Conservation (phyloP, 2,797 vertebrate species). For the Spinus pinus region DNA sequence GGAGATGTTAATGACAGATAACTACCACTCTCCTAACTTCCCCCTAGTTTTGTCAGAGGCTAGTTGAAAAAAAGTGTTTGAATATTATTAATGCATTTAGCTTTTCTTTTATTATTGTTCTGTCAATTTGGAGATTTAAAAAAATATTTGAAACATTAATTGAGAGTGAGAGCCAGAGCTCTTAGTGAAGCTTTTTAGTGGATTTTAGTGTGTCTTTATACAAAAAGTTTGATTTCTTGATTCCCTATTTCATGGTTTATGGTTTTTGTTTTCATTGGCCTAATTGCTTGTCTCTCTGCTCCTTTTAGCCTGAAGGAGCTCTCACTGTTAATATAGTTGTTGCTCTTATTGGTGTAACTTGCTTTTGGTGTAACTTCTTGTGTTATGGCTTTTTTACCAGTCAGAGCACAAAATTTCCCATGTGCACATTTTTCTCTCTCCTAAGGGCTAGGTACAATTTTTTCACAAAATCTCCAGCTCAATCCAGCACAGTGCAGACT, state of each 20-base stretch:
- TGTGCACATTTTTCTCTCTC: not conserved
- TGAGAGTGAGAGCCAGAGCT: not conserved
- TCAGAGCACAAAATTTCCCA: conserved; percentile 46
- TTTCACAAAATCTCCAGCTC: not conserved
- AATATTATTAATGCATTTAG: not conserved
- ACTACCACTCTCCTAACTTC: not conserved
- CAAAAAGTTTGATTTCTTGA: conserved; percentile 62
- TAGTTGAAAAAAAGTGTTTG: not conserved
- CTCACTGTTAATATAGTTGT: conserved; percentile 58
- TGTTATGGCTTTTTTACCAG: conserved; percentile 53
- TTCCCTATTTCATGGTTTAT: conserved; percentile 72
- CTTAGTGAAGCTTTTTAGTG: not conserved
- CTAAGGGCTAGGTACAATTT: not conserved
- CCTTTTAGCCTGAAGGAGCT: conserved; percentile 67
- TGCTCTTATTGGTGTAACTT: conserved; percentile 56
- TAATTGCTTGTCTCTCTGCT: conserved; percentile 59
- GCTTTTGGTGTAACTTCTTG: conserved; percentile 28
- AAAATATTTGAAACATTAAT: not conserved
- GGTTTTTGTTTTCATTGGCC: conserved; percentile 65
- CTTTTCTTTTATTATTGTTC: not conserved
- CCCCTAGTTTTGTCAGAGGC: not conserved
- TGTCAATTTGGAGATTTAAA: not conserved
- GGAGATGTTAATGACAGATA: not conserved
- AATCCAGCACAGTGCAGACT: not conserved
- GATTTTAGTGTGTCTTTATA: conserved; percentile 23